These are phyloP conservation scores for Choloepus didactylus DNA, from an alignment of 2,797 vertebrate genomes.

Conservation along the genomic window DNA sequence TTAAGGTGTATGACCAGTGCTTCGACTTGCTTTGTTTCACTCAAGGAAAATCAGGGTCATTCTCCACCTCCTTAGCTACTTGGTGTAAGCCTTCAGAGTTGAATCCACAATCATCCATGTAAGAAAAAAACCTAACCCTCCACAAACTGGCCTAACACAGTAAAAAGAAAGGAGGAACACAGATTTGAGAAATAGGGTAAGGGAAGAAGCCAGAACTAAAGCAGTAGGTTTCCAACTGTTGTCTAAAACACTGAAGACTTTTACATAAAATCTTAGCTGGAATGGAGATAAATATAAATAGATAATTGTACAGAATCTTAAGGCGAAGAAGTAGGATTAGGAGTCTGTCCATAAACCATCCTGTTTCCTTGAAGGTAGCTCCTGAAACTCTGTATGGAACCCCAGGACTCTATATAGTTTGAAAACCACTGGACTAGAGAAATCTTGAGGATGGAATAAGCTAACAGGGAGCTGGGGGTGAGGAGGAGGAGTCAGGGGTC, in stretches of 20 bases:
- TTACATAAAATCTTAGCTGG: slow-evolving; percentile 26
- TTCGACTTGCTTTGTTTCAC: background rate
- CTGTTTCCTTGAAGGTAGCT: background rate
- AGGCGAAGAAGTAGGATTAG: background rate
- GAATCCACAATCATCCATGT: background rate
- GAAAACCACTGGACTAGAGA: slow-evolving; percentile 8
- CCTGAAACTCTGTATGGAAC: background rate
- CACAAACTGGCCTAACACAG: background rate
- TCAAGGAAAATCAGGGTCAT: slow-evolving; percentile 1
- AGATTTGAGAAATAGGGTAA: background rate
- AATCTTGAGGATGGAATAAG: background rate
- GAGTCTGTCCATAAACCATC: background rate
- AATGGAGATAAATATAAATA: background rate
- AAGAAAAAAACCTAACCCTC: background rate
- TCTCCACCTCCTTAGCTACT: background rate
- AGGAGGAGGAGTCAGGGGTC: no score
- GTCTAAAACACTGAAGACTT: background rate
- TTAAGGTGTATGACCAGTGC: background rate
- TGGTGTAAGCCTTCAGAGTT: background rate
- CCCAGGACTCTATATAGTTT: background rate
- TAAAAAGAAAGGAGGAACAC: background rate
- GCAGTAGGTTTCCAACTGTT: background rate
- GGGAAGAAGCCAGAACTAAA: background rate
- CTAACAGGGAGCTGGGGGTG: background rate
- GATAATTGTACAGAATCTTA: background rate